Percentiles rank a stretch among this genome's conserved stretches.
These are phyloP conservation scores for Chaetophractus vellerosus DNA, from an alignment of 2,797 vertebrate species.

Conservation along the genomic window DNA sequence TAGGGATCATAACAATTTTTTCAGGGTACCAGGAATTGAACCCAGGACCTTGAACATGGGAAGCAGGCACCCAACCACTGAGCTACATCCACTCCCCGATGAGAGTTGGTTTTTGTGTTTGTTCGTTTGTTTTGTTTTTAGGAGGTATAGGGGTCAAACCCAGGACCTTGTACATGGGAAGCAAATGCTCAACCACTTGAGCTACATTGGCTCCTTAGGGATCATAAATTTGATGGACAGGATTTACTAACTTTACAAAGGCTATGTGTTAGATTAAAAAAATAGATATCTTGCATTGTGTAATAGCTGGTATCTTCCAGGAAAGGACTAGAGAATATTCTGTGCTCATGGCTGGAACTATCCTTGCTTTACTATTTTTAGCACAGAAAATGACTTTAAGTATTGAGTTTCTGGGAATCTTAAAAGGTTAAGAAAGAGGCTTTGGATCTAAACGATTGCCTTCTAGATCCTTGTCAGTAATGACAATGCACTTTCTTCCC, in stretches of 20 bases:
- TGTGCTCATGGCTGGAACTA: neutral
- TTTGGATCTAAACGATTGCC: neutral
- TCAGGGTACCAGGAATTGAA: too few relatives aligned
- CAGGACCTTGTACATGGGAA: too few relatives aligned
- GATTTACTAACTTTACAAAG: neutral
- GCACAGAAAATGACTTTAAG: neutral
- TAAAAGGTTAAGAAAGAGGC: neutral
- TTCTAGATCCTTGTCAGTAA: neutral
- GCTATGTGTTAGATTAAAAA: neutral
- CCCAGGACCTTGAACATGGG: too few relatives aligned
- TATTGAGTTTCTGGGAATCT: neutral
- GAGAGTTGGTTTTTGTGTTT: too few relatives aligned
- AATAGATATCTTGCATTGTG: neutral
- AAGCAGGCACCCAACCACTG: too few relatives aligned
- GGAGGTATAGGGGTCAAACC: too few relatives aligned
- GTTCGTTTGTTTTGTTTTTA: too few relatives aligned
- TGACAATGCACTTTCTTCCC: neutral
- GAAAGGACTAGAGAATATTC: neutral
- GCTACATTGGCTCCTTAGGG: neutral
- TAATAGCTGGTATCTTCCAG: neutral
- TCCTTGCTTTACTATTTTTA: constrained; percentile 12
- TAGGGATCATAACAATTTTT: neutral
- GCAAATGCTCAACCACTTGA: too few relatives aligned
- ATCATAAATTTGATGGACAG: neutral
- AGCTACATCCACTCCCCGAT: too few relatives aligned